Evolutionary conservation across 2,888 invertebrate genomes (phyloP).

Genomic region (Andrena chrysosceles): DNA sequence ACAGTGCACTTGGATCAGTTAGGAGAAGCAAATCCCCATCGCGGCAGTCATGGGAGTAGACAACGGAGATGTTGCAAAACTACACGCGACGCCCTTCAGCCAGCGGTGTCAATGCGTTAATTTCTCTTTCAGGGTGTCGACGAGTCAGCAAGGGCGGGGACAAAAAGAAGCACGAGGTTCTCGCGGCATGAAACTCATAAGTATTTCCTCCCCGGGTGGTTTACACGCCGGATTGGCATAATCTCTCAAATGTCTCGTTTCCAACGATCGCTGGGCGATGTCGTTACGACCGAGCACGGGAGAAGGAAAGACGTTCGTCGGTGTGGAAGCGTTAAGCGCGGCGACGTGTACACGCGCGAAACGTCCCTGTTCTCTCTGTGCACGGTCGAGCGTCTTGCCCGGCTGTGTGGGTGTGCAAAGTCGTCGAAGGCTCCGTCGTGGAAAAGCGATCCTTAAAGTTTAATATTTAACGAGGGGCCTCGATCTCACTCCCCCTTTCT

Average conservation of each 20-base stretch:
- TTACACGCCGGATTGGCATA: slow-evolving; percentile 80
- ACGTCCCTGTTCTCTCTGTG: background rate
- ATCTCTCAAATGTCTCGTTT: slow-evolving; percentile 83
- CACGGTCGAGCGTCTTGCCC: slow-evolving; percentile 4
- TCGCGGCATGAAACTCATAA: slow-evolving; percentile 42
- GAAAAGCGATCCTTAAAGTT: slow-evolving; percentile 77
- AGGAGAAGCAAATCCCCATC: slow-evolving; percentile 30
- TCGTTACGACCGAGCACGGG: slow-evolving; percentile 73
- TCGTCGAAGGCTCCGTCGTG: slow-evolving; percentile 48
- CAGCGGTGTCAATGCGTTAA: slow-evolving; percentile 45
- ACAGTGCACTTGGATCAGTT: slow-evolving; percentile 29
- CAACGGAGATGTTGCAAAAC: slow-evolving; percentile 16
- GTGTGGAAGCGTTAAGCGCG: slow-evolving; percentile 17
- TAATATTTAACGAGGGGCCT: slow-evolving; percentile 82
- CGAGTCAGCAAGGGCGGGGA: background rate
- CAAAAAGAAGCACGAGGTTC: slow-evolving; percentile 18
- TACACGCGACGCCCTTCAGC: slow-evolving; percentile 23
- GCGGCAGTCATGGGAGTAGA: background rate
- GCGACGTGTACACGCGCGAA: slow-evolving; percentile 4
- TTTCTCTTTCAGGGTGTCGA: slow-evolving; percentile 39
- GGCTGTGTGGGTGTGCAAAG: slow-evolving; percentile 35
- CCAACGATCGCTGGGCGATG: slow-evolving; percentile 73
- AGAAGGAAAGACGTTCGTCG: slow-evolving; percentile 38
- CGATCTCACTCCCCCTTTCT: slow-evolving; percentile 29
- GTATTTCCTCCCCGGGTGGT: slow-evolving; percentile 58